These are phyloP conservation scores for Dryobotodes eremita DNA, from an alignment of 2,888 invertebrate species.

Conservation along the genomic window DNA sequence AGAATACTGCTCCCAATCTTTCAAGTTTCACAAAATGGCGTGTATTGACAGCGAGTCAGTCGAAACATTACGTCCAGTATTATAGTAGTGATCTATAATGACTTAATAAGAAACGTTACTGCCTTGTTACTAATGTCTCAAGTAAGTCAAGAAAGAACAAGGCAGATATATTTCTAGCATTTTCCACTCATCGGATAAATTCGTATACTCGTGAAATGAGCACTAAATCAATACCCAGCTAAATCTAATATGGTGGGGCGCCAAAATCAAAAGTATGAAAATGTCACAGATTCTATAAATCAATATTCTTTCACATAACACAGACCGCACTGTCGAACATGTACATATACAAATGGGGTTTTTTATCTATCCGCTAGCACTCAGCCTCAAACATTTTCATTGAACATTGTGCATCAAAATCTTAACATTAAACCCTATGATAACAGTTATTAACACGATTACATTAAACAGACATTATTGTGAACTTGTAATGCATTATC, in stretches of 20 bases:
- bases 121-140: conserved; percentile 14
- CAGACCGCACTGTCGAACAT: conserved; percentile 47
- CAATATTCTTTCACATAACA: conserved; percentile 52
- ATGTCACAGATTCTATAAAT: conserved; percentile 63
- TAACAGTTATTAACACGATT: conserved; percentile 86
- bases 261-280: conserved; percentile 42
- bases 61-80: conserved; percentile 47
- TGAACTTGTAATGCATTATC: conserved; percentile 83
- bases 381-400: conserved; percentile 75
- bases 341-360: conserved; percentile 69
- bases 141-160: conserved; percentile 10
- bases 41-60: conserved; percentile 19
- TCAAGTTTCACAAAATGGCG: conserved; percentile 38
- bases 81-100: conserved; percentile 17
- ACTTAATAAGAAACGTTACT: conserved; percentile 18
- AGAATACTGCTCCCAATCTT: conserved; percentile 46
- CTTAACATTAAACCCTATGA: conserved; percentile 82
- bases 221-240: conserved; percentile 12
- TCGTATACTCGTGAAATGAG: conserved; percentile 56
- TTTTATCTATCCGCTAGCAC: conserved; percentile 64
- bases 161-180: conserved; percentile 19
- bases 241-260: conserved; percentile 23
- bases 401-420: conserved; percentile 84
- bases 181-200: conserved; percentile 44
- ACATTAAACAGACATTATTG: conserved; percentile 81